Evolutionary conservation across 1,140 invertebrate species (phyloP).

Genomic region (Bombus confusus): DNA sequence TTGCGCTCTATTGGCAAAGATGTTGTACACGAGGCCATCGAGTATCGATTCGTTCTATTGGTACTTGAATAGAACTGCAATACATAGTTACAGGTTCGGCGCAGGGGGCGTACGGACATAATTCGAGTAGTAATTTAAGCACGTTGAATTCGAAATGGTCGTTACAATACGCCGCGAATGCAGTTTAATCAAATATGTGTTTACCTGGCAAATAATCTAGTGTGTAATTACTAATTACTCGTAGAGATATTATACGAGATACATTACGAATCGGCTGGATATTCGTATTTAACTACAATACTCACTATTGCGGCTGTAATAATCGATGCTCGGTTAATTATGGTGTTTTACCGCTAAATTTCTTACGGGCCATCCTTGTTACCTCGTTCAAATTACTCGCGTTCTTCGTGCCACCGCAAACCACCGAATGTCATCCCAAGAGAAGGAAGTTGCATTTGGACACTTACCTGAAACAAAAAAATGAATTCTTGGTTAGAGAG

Average conservation of each 20-base stretch:
- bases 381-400: neutral
- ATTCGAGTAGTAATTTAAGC: conserved; percentile 56
- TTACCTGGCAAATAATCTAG: conserved; percentile 54
- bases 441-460: too few relatives aligned
- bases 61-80: conserved; percentile 20
- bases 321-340: conserved; percentile 6
- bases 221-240: conserved; percentile 60
- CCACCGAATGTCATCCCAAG: neutral
- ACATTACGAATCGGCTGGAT: conserved; percentile 18
- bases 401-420: neutral
- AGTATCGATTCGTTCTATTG: conserved; percentile 11
- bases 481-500: neutral
- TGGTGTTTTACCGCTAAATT: neutral
- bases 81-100: neutral
- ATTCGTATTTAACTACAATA: conserved; percentile 18
- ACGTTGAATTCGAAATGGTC: conserved; percentile 43
- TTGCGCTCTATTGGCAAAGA: neutral
- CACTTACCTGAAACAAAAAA: conserved; percentile 63
- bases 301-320: neutral
- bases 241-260: conserved; percentile 41
- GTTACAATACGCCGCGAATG: conserved; percentile 53
- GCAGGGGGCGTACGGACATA: conserved; percentile 1
- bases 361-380: neutral
- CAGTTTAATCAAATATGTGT: conserved; percentile 61
- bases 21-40: too few relatives aligned